A percentile compares a stretch with the other conserved stretches of the same genome.
Evolutionary conservation across 2,113 vertebrate species (phyloP).

Genomic region (Meleagris gallopavo): DNA sequence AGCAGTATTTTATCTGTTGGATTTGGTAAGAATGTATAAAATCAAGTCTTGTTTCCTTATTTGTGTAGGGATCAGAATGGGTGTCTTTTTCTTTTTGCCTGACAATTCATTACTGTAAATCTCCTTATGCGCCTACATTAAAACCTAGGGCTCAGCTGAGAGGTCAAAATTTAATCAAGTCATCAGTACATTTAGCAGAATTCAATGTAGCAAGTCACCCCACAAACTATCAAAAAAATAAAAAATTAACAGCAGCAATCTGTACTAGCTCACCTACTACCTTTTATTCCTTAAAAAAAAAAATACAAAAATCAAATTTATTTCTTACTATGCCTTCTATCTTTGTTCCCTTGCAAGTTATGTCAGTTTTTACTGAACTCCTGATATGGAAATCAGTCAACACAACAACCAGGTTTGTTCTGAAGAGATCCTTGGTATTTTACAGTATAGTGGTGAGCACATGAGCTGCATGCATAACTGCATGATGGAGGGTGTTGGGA

Average conservation of each 20-base stretch:
- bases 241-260: neutral
- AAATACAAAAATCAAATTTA: no score
- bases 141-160: conserved; percentile 12
- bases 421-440: neutral
- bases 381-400: neutral
- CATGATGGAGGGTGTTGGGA: rapidly evolving
- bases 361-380: neutral
- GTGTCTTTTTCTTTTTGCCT: neutral
- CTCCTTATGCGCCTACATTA: neutral
- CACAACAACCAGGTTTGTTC: neutral
- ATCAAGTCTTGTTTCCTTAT: neutral
- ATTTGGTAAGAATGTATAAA: neutral
- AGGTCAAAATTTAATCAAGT: neutral
- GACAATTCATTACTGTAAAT: neutral
- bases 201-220: neutral
- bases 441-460: neutral
- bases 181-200: neutral
- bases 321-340: neutral
- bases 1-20: neutral
- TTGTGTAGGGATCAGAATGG: neutral
- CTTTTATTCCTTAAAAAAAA: neutral
- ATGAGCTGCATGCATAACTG: neutral
- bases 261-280: neutral
- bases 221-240: neutral
- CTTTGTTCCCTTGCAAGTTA: neutral